Evolutionary conservation across 92 coral and sea anemone genomes (phyloP), one percentile per base, ranked within the genome.

Genomic region (Desmophyllum pertusum): DNA sequence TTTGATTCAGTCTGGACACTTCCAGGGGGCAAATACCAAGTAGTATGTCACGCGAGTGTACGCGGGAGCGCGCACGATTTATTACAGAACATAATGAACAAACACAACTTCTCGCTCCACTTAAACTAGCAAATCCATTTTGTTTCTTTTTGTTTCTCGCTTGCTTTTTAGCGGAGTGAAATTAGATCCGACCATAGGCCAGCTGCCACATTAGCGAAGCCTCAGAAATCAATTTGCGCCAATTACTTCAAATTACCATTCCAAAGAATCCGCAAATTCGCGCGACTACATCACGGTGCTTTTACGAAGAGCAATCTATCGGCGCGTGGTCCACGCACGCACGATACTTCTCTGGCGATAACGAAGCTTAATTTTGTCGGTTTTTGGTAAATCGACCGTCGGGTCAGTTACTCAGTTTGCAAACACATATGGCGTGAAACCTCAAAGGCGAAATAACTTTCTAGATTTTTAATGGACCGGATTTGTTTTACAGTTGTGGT

Each of bases 191-290:
- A 72, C 45, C 79, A 2, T 25, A 40, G 27, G 69, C 86, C 86
- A 82, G 78, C 86, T 82, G 86, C 86, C 86, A 57, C 86, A 82
- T 82, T 55, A 82, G 86, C 78, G 51, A 82, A 72, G 86, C 86
- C 71, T 42, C 86, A 57, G 79, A 73, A 59, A 41, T 79, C 79
- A 82, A 80, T 70, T 82, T 82, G 79, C 70, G 46, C 41, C 78
- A 82, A 82, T 82, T 82, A 82, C 42, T 72, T 37, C 70, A 50
- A 71, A 82, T 82, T 82, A 82, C 70, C 86, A 82, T 82, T n/a
- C 86, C 86, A 82, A 72, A 82, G 86, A 82, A 82, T 82, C 86
- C 79, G 86, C 86, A 82, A 72, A 43, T 71, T 72, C 62, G 52
- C 70, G 17, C 35, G 57, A 30, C 70, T 70, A 21, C 35, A 15